Base-by-base conservation (phyloP, 2,113 vertebrate species). In the Hiodon alosoides region DNA sequence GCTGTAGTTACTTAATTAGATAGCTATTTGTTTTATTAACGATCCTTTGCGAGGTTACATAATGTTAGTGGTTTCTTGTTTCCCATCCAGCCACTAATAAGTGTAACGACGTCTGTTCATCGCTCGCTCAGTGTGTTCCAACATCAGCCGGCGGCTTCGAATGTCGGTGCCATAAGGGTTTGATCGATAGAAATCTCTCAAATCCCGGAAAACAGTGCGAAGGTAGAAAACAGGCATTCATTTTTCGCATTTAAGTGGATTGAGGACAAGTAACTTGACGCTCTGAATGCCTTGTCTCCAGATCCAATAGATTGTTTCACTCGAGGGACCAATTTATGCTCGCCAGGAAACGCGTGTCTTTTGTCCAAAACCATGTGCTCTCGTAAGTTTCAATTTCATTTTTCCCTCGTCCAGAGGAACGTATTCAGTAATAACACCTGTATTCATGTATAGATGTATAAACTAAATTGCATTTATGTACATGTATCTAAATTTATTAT, bases 221-320 rank as follows among this genome's bases (percentile, higher is more conserved):
- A 69, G 67, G 67, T 69, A 69, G 53, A 53, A 9, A 31, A 31
- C 31, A 31, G 31, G 31, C 31, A 31, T 31, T 31, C 31, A 0
- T 31, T 31, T 31, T 31, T 31, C 31, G 31, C 31, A 31, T 31
- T 31, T 31, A 31, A 31, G 31, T 31, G 31, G 0, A 31, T 31
- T 2, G 31, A 31, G 31, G 31, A 31, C 31, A 31, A 68, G 7
- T 68, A 31, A 68, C 50, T 13, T 68, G 66, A 14, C 66, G 48
- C 66, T 52, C 66, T 51, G 10, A 52, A 50, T 68, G 5, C 53
- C 53, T 3, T 46, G 13, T 54, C 51, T 52, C n/a, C 67, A 69
- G 67, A 69, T 16, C 67, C 51, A n/a, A 13, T 69, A 7, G 67
- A 53, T 4, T 69, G 67, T 54, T 69, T 69, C 67, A 52, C 7